phyloP scores from a whole-genome alignment of 2,113 vertebrate genomes.

The Seriola quinqueradiata region DNA sequence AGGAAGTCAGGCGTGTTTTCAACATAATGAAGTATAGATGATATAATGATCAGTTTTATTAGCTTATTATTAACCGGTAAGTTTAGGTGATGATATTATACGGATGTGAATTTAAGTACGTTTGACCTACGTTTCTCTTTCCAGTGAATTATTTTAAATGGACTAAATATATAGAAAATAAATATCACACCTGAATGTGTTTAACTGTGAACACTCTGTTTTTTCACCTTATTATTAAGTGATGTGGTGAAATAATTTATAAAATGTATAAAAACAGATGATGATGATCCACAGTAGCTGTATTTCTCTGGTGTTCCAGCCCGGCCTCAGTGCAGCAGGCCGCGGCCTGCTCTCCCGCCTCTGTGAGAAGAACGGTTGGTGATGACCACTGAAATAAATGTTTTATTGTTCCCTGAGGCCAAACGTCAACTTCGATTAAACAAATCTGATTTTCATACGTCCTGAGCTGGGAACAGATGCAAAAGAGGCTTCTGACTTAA shows the following conservation, averaged over 20 bases:
- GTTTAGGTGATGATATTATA: background rate
- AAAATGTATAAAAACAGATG: too few species aligned
- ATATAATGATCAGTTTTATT: background rate
- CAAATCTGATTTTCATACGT: constrained; percentile 62
- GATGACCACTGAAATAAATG: constrained; percentile 3
- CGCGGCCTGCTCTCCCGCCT: background rate
- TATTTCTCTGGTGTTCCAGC: too few species aligned
- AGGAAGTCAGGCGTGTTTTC: background rate
- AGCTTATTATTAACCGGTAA: background rate
- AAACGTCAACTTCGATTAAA: constrained; percentile 56
- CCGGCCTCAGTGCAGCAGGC: background rate
- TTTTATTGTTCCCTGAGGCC: constrained; percentile 50
- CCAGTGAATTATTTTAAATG: too few species aligned
- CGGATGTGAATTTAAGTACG: background rate
- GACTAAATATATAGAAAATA: too few species aligned
- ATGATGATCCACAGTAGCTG: too few species aligned
- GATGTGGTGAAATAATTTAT: too few species aligned
- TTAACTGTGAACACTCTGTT: too few species aligned
- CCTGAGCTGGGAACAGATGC: constrained; percentile 33
- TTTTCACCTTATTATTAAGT: too few species aligned
- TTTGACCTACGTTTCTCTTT: background rate
- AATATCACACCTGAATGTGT: too few species aligned
- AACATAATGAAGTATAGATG: background rate
- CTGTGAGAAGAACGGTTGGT: background rate
- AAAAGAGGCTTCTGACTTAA: constrained; percentile 33